Evolutionary conservation across 2,888 invertebrate genomes (phyloP), one percentile per base, ranked within the genome.

Genomic region (Pandemis corylana): DNA sequence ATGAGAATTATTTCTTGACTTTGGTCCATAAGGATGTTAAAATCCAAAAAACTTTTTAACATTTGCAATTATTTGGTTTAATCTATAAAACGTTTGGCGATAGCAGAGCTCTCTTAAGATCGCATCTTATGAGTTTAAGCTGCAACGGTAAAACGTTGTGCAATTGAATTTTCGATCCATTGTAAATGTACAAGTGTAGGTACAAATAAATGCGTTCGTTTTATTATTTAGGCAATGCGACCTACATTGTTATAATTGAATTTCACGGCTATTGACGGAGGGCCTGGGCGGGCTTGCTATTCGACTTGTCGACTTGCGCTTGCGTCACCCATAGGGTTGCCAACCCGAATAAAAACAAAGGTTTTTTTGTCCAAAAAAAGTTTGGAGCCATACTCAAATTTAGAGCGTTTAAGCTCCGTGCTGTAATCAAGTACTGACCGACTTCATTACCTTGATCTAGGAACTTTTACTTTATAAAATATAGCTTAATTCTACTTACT

Each of bases 201-300:
- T 59, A 53, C 44, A n/a, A 46, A 63, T 67, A 72, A 65, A 49
- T 77, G 76, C 70, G 82, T 80, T 79, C 80, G 78, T 78, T 81
- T 79, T 76, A 79, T 83, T 81, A 81, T 80, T 81, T 85, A 83
- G 82, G 84, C 78, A 81, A 79, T 72, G 72, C 82, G 86, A 83
- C 87, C 87, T 82, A 81, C 79, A 86, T 89, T 89, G 89, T 87
- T 89, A 86, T 89, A 89, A 92, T 92, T 88, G 88, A 89, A 91
- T 91, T 93, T 90, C 89, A 90, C 87, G 85, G 90, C 87, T 90
- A 89, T 92, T 89, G 91, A 92, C 88, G 82, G 90, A 92, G 85
- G 89, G 88, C 85, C 84, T 90, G 93, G 93, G 93, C 91, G 92
- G 91, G 88, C 89, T 59, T 59, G 59, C 84, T 83, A 87, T 87